A percentile compares a stretch with the other conserved stretches of the same genome.
These are phyloP conservation scores for Zaprionus lachaisei DNA, from an alignment of 1,140 invertebrate species.

Conservation along the genomic window DNA sequence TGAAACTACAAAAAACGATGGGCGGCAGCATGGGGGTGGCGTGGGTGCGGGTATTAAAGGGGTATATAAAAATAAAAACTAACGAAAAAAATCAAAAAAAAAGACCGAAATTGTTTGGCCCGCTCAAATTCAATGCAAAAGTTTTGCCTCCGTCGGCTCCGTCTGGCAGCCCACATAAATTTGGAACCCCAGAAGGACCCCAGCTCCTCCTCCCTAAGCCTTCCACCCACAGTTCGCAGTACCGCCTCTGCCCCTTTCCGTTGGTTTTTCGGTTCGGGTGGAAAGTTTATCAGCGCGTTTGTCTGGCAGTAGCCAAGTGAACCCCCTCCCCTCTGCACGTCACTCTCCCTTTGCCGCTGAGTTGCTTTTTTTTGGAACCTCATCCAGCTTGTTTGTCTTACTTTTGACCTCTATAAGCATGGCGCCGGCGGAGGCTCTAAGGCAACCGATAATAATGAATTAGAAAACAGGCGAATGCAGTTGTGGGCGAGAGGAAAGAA, in stretches of 20 bases:
- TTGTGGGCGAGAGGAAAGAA: slow-evolving; percentile 13
- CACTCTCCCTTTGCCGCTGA: slow-evolving; percentile 6
- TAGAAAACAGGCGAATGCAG: slow-evolving; percentile 43
- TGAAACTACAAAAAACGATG: slow-evolving; percentile 63
- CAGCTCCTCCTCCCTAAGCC: background rate
- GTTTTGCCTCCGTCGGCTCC: slow-evolving; percentile 63
- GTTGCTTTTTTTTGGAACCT: slow-evolving; percentile 33
- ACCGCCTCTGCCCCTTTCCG: slow-evolving; percentile 31
- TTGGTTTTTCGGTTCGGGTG: slow-evolving; percentile 51
- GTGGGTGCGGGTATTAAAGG: slow-evolving; percentile 13
- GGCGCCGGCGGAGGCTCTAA: slow-evolving; percentile 37
- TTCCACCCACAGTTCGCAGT: background rate
- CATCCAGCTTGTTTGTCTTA: slow-evolving; percentile 80
- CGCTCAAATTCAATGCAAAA: slow-evolving; percentile 82
- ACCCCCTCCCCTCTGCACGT: background rate
- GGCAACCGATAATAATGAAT: slow-evolving; percentile 72
- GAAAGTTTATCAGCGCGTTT: slow-evolving; percentile 78
- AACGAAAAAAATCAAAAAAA: slow-evolving; percentile 37
- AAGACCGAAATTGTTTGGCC: slow-evolving; percentile 74
- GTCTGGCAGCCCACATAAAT: slow-evolving; percentile 77
- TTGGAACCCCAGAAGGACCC: slow-evolving; percentile 30
- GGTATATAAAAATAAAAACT: slow-evolving; percentile 25
- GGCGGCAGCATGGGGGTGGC: background rate
- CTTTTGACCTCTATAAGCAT: slow-evolving; percentile 79
- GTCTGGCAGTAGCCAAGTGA: slow-evolving; percentile 45